Percentiles rank a stretch among this genome's conserved stretches.
These are phyloP conservation scores for Menidia beryllina DNA, from an alignment of 2,113 vertebrate species.

Conservation along the genomic window DNA sequence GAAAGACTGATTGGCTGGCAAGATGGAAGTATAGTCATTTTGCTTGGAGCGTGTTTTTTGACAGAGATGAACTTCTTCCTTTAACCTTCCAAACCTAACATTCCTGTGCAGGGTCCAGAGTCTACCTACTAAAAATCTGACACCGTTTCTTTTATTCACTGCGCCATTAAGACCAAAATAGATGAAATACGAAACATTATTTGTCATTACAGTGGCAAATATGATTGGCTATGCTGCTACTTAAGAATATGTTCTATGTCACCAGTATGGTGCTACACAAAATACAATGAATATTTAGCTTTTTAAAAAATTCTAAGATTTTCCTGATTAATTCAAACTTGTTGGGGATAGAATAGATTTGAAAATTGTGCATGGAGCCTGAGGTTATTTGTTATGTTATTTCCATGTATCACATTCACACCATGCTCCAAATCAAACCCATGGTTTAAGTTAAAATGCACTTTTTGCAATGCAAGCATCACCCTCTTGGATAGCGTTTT, in stretches of 20 bases:
- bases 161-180: neutral
- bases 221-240: neutral
- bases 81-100: neutral
- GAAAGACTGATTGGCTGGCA: neutral
- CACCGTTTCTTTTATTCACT: neutral
- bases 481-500: too few species aligned
- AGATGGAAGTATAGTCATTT: neutral
- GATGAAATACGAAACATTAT: neutral
- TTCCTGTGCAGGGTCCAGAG: neutral
- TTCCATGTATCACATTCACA: too few species aligned
- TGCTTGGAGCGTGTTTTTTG: neutral
- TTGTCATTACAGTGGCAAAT: neutral
- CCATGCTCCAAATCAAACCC: too few species aligned
- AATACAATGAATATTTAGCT: too few species aligned
- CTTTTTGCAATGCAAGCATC: too few species aligned
- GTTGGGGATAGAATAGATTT: too few species aligned
- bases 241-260: too few species aligned
- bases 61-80: neutral
- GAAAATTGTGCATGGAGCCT: neutral
- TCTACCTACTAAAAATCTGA: neutral
- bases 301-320: too few species aligned
- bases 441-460: too few species aligned
- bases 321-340: too few species aligned
- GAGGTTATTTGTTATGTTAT: neutral
- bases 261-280: too few species aligned